Evolutionary conservation across 2,797 vertebrate genomes (phyloP), one percentile per base, ranked within the genome.

Genomic region (Arnoldichthys spilopterus): DNA sequence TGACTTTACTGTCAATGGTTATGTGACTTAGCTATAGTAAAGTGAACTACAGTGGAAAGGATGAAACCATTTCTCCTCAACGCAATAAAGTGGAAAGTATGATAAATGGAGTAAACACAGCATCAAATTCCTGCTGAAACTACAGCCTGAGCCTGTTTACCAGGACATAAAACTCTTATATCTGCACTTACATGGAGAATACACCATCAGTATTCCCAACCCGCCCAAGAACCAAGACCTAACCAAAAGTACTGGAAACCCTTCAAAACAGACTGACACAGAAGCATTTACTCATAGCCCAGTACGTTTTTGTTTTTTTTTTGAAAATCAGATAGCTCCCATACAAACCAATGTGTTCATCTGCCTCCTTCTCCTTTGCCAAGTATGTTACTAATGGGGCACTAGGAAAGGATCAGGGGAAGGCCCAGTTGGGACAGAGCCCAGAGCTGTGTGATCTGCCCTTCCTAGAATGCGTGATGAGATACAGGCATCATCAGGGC

Each of bases 361-460:
- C 20, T 43, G 47, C 22, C 34, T 4, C 49, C 22, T 43, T 59
- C 40, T 49, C 13, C n/a, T 26, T 20, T 61, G 47, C 34, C 32
- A 69, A 74, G 30, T 59, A 22, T 76, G 56, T 73, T 74, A 76
- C 47, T 30, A 79, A 54, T 4, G 66, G 56, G 47, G 53, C 56
- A 70, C 28, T 13, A 12, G 54, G 71, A 54, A 56, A 34, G 24
- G 37, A 80, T 45, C 28, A 43, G 62, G 56, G 70, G 62, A 70
- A 78, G 54, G 45, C 72, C 51, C 72, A 63, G 40, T 24, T 74
- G 45, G 78, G 62, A 51, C 3, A 45, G 75, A 82, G 72, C 70
- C 75, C 72, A 67, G 69, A 85, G 58, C 49, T 26, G 64, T 64
- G 54, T 80, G 75, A 80, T 80, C 81, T 54, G 70, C 73, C 72